Base-by-base conservation (phyloP, 2,113 vertebrate species). In the Pagrus major region DNA sequence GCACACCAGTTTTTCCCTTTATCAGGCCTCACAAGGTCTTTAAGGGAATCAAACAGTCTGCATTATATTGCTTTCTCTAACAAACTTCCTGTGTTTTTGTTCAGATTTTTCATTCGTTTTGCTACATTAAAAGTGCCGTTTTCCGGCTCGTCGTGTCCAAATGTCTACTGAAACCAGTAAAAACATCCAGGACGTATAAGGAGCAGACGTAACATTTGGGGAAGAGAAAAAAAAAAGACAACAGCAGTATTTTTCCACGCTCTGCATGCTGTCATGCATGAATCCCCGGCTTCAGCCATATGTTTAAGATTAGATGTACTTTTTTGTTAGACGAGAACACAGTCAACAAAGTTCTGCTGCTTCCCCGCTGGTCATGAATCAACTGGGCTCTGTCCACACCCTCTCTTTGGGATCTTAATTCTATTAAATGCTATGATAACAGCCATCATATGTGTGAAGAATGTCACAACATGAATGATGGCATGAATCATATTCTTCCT, bases 301-400 rank as follows among this genome's bases (percentile, higher is more conserved):
- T 94, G 91, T 93, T 93, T 91, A 80, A 86, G 80, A 92, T 94
- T 94, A 94, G 90, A 89, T 92, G 90, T 93, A 86, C 89, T 92
- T 83, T 89, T 86, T 82, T 86, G 85, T 88, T 75, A 63, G 86
- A 84, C 1, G 65, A 84, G 88, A 89, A 88, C 85, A 85, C 86
- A 87, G 88, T 91, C 88, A 90, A 88, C 87, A 91, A 70, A 75
- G 78, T 86, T 67, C 44, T 66, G 75, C 77, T 81, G 73, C 76
- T 80, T 89, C 72, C 91, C 83, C 27, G 71, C 88, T 86, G 84
- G 52, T 86, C 70, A 52, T 86, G 82, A 91, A 89, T 91, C 82
- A 92, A 83, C 84, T 51, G 47, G 23, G 29, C 73, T 76, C 70
- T n/a, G 64, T 83, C 83, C 83, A 76, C 87, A 56, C 83, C 78